phyloP scores from a whole-genome alignment of 2,797 vertebrate species.

The Coranthus polyacanthus region DNA sequence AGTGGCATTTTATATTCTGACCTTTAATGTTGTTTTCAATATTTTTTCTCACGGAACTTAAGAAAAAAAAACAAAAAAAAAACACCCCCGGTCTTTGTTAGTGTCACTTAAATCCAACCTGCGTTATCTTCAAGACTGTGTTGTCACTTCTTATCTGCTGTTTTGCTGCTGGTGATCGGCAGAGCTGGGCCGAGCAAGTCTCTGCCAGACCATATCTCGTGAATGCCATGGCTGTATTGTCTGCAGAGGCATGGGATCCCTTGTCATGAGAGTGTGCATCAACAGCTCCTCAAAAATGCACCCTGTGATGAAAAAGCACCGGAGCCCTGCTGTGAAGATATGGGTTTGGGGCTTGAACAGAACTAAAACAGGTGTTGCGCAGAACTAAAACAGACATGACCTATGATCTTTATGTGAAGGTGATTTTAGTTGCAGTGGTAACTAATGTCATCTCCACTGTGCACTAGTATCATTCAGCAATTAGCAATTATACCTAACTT shows the following conservation, averaged over 20 bases:
- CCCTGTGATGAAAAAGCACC: slow-evolving; percentile 5
- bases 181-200: slow-evolving; percentile 36
- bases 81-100: slow-evolving; percentile 28
- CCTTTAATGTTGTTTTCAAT: slow-evolving; percentile 52
- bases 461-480: no score
- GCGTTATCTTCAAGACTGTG: slow-evolving; percentile 51
- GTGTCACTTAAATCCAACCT: slow-evolving; percentile 56
- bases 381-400: not conserved
- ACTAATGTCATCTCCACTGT: no score
- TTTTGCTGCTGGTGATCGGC: slow-evolving; percentile 49
- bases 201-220: slow-evolving; percentile 43
- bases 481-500: no score
- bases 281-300: slow-evolving; percentile 12
- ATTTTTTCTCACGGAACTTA: slow-evolving; percentile 40
- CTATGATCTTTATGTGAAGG: no score
- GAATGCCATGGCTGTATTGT: slow-evolving; percentile 14
- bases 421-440: not conserved
- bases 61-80: slow-evolving; percentile 55
- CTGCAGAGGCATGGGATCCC: slow-evolving; percentile 43
- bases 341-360: not conserved
- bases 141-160: slow-evolving; percentile 65
- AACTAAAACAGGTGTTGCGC: not conserved
- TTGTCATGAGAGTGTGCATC: slow-evolving; percentile 36
- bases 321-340: not conserved
- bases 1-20: no score